Evolutionary conservation across 2,113 vertebrate species (phyloP).

Genomic region (Psettodes erumei): DNA sequence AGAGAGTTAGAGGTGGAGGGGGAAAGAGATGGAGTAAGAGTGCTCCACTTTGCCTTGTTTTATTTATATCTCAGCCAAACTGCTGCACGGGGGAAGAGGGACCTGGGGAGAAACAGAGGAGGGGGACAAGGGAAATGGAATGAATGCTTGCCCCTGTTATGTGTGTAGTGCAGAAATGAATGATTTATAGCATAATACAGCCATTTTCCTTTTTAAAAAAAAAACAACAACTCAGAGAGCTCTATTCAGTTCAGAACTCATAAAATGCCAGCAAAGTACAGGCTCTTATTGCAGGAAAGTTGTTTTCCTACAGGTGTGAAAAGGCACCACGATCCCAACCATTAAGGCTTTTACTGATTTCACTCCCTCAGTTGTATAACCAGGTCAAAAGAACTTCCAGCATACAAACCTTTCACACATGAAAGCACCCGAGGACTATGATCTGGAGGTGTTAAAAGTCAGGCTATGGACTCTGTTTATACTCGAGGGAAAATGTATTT

Average conservation of each 20-base stretch:
- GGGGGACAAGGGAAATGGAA: conserved; percentile 15
- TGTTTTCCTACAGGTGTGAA: conserved; percentile 7
- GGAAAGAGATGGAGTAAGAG: conserved; percentile 51
- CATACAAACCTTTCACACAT: conserved; percentile 24
- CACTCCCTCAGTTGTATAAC: conserved; percentile 6
- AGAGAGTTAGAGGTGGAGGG: conserved; percentile 5
- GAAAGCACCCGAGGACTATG: neutral
- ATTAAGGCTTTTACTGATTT: conserved; percentile 12
- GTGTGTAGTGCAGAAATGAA: conserved; percentile 26
- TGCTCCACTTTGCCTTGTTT: conserved; percentile 65
- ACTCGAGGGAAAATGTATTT: neutral
- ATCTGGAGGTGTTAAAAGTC: neutral
- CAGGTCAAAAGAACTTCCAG: conserved; percentile 35
- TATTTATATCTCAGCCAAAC: conserved; percentile 75
- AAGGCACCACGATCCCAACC: neutral
- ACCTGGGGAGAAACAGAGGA: conserved; percentile 23
- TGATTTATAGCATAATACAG: conserved; percentile 46
- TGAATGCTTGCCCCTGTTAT: neutral
- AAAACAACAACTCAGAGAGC: no score
- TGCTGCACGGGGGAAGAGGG: conserved; percentile 17
- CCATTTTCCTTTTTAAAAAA: conserved; percentile 11
- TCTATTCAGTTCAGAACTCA: conserved; percentile 10
- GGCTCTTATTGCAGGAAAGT: neutral
- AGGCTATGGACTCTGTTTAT: neutral
- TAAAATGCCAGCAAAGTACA: neutral